A percentile compares a stretch with the other conserved stretches of the same genome.
phyloP scores from a whole-genome alignment of 2,113 vertebrate genomes.

The Odobenus rosmarus region DNA sequence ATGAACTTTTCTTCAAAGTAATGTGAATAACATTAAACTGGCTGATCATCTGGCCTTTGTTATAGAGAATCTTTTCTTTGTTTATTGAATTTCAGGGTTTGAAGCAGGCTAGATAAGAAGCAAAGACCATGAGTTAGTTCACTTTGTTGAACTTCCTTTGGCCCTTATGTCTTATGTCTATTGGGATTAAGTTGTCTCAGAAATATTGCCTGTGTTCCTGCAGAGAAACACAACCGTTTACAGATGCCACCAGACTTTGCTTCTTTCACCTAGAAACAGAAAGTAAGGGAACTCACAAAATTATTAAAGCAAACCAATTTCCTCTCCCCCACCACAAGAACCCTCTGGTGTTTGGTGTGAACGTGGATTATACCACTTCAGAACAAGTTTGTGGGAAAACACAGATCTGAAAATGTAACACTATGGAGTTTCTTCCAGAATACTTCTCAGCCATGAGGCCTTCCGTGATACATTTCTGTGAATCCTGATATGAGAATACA shows the following conservation, averaged over 20 bases:
- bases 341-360: not conserved
- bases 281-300: not conserved
- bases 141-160: not conserved
- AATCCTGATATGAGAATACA: not conserved
- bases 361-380: not conserved
- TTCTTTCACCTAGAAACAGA: not conserved
- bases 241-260: not conserved
- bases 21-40: not conserved
- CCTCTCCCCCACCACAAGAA: rapidly evolving
- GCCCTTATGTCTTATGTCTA: not conserved
- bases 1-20: conserved; percentile 8
- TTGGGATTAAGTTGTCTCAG: not conserved
- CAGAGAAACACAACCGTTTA: not conserved
- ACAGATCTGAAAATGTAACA: not conserved
- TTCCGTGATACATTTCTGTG: not conserved
- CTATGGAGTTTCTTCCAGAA: not conserved
- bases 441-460: not conserved
- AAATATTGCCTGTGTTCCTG: not conserved
- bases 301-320: not conserved
- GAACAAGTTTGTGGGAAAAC: not conserved
- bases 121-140: not conserved
- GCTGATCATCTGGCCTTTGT: not conserved
- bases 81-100: not conserved
- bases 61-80: not conserved
- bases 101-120: not conserved